These are phyloP conservation scores for Pangasius larnaudii DNA, from an alignment of 2,797 vertebrate species.

Conservation along the genomic window DNA sequence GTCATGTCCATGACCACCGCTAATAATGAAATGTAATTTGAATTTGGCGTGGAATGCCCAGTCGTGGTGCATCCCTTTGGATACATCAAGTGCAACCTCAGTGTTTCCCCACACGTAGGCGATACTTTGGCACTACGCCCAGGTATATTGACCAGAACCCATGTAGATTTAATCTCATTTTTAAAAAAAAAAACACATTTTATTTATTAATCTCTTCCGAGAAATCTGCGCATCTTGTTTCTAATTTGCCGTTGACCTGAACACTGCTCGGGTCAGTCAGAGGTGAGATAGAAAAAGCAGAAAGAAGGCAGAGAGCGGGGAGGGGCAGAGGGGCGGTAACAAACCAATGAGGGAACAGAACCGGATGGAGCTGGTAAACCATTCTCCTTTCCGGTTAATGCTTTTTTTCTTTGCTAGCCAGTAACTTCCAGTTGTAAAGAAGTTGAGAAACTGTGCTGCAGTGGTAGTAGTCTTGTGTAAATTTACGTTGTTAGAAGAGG, in stretches of 20 bases:
- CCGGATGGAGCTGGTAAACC: background rate
- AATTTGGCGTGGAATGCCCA: background rate
- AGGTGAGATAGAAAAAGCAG: background rate
- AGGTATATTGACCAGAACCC: conserved; percentile 15
- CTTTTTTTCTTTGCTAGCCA: background rate
- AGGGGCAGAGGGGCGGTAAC: background rate
- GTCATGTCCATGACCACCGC: conserved; percentile 22
- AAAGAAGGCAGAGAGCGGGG: too few species aligned
- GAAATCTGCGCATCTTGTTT: background rate
- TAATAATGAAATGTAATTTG: conserved; percentile 11
- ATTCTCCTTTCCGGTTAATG: background rate
- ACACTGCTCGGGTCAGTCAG: background rate
- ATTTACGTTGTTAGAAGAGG: background rate
- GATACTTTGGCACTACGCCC: background rate
- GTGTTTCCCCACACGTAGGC: background rate
- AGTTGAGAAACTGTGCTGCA: background rate
- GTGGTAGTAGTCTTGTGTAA: background rate
- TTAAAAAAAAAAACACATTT: background rate
- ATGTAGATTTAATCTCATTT: background rate
- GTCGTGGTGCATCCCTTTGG: background rate
- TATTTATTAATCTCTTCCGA: conserved; percentile 20
- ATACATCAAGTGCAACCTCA: background rate
- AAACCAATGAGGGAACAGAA: background rate
- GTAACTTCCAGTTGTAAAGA: background rate
- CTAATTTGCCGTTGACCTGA: conserved; percentile 1